Base-by-base conservation (phyloP, 2,888 invertebrate genomes). In the Corbicula japonica region DNA sequence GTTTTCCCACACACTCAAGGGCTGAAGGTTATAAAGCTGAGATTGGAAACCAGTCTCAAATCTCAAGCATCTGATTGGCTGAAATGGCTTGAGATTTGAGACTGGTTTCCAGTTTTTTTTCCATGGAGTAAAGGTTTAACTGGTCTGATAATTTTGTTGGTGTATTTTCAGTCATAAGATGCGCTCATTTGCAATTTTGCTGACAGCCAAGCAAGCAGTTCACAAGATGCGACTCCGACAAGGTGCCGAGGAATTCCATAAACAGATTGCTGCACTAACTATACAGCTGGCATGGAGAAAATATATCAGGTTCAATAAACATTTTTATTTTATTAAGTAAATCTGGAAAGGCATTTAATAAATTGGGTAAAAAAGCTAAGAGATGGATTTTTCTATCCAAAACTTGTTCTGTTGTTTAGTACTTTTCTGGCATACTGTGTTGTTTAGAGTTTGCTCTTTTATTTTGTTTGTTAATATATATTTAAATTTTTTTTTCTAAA, bases 281-380 rank as follows among this genome's bases (percentile, higher is more conserved):
- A 92, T 92, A 62, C 92, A 92, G 86, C 80, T 92, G 28, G 91
- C 91, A 32, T 92, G 92, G 92, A 85, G 92, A 46, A 92, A 91
- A 84, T 91, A 88, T 73, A 90, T 87, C 85, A 88, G 91, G 90
- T 91, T 80, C 66, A 65, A 60, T 28, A 26, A 28, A 56, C 0
- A 48, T 48, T 48, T 44, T 44, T 48, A 3, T 8, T n/a, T 44
- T 41, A 12, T 41, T 41, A 41, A n/a, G 6, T n/a, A 44, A 3
- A 44, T 6, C 2, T 44, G 21, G 15, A 12, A 41, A 41, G 15
- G 15, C 10, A n/a, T n/a, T 4, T 44, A 6, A 21, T n/a, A 21
- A 44, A 44, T 21, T 44, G 21, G 3, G 18, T 18, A 44, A n/a
- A n/a, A n/a, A 18, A 44, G 21, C 21, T 44, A 44, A 44, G n/a